Percentiles rank a stretch among this genome's conserved stretches.
phyloP scores from a whole-genome alignment of 2,113 vertebrate genomes.

The Baryphthengus martii region DNA sequence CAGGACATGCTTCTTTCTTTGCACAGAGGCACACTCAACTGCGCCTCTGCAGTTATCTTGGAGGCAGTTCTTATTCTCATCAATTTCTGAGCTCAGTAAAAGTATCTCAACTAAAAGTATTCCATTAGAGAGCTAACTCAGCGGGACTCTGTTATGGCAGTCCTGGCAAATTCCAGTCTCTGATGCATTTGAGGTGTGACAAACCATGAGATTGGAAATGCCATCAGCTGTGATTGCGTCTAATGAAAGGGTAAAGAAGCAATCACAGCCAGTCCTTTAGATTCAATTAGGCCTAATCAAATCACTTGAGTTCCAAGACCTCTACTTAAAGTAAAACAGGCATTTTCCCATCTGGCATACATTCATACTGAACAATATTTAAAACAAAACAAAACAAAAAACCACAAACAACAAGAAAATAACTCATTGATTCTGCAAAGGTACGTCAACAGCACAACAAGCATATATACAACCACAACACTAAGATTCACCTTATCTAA shows the following conservation, averaged over 20 bases:
- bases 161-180: neutral
- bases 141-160: neutral
- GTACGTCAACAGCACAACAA: neutral
- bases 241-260: neutral
- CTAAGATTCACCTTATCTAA: neutral
- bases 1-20: neutral
- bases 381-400: neutral
- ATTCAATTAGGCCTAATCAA: neutral
- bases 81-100: neutral
- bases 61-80: neutral
- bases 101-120: neutral
- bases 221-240: neutral
- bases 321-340: neutral
- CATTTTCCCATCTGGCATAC: neutral
- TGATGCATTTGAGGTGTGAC: neutral
- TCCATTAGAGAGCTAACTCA: neutral
- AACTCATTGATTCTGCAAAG: neutral
- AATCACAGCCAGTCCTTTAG: neutral
- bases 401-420: neutral
- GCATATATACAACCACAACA: neutral
- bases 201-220: neutral
- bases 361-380: neutral
- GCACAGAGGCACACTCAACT: neutral
- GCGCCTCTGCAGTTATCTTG: neutral
- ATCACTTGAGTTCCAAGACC: neutral